Evolutionary conservation across 2,888 invertebrate species (phyloP), one percentile per base, ranked within the genome.

Genomic region (Zele albiditarsus): DNA sequence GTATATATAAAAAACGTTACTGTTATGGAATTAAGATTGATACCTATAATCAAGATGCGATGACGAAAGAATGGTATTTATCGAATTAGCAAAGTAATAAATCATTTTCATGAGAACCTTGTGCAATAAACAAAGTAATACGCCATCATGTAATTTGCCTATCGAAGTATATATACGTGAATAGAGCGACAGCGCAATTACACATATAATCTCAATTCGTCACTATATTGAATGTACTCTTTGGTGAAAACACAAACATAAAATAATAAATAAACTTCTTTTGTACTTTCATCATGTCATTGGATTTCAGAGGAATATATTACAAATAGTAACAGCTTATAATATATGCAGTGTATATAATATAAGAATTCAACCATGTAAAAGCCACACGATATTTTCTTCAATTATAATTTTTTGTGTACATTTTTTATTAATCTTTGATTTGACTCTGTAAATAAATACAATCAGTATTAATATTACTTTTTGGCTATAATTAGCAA

Each of bases 161-260:
- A n/a, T 46, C 8, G 2, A 20, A 53, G 1, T 6, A 53, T 53
- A 20, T 8, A 60, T 60, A 60, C 16, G 5, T 60, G n/a, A 60
- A 60, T 27, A 28, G 60, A 28, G 12, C 14, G 5, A 60, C 25
- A 31, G 2, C 4, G 28, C 27, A 16, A 16, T 60, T 14, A 16
- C 28, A 28, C 60, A 28, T 60, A 14, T 27, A 60, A 16, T 60
- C 14, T 60, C 12, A 16, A 27, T 6, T 60, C 2, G 28, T 16
- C 25, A 28, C 28, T 33, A 57, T 31, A 53, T 8, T 25, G 28
- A 72, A 78, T 79, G 78, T 79, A 78, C 78, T 78, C 67, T 77
- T 75, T 74, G 75, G 74, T 28, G 25, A 60, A 14, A 38, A 62
- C 1, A 62, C 5, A 12, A 60, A 60, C 25, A 27, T 28, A 31